Base-by-base conservation (phyloP, 2,113 vertebrate genomes). In the Ptilonorhynchus violaceus region DNA sequence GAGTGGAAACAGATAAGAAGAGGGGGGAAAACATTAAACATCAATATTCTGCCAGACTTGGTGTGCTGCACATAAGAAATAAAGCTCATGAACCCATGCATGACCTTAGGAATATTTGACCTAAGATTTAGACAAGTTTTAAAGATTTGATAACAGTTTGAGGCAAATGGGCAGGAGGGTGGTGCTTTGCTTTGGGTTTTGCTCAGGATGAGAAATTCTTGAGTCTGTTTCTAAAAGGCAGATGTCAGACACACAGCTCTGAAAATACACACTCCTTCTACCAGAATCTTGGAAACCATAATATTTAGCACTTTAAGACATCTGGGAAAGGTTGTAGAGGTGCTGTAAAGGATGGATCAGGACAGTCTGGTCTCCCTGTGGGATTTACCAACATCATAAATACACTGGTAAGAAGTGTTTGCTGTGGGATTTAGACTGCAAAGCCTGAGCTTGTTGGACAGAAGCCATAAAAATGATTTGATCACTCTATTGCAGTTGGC, bases 71-170 rank as follows among this genome's bases (percentile, higher is more conserved):
- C 16, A 9, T 39, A 44, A 63, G 49, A 91, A 87, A 75, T 33
- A 75, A 82, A 67, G 25, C 56, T 46, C 35, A 58, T 72, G 20
- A 89, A 50, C 5, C 55, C 13, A 24, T 21, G 16, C 2, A 42
- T 0, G 0, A n/a, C 75, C 18, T 55, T 59, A 81, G 35, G 31
- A 55, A 66, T 3, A 0, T 15, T 62, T 76, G n/a, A 8, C 10
- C 46, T 30, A 52, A 75, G 42, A 44, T 30, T 46, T 30, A 85
- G 44, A 23, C 7, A 41, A 9, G 15, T 53, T 85, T 82, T 60
- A 73, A 75, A 83, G 10, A 11, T 56, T 5, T 69, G 3, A 58
- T 82, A 69, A 46, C 28, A 53, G 19, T 72, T 68, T 30, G 62
- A 95, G 52, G 23, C 5, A 64, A 82, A 72, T 17, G 11, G 3